Conservation (phyloP, 2,888 invertebrate genomes). For the Tiphia femorata region DNA sequence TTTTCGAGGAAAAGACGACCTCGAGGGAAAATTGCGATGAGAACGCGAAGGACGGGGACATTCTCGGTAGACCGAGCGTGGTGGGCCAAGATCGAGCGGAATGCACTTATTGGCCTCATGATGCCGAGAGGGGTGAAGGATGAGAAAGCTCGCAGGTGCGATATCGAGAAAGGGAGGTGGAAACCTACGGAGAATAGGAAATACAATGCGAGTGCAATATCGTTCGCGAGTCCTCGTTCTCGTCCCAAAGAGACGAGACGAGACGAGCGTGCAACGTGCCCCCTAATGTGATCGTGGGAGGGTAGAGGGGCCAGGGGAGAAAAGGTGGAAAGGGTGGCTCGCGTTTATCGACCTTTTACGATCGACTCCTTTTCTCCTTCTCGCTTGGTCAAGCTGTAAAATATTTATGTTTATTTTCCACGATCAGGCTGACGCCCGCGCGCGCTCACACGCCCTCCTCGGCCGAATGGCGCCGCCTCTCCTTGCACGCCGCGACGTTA, state of each 20-base stretch:
- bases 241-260: constrained; percentile 6
- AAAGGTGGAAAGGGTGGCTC: too few relatives aligned
- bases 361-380: background rate
- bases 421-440: background rate
- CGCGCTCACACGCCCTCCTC: too few relatives aligned
- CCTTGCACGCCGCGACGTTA: too few relatives aligned
- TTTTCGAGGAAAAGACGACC: too few relatives aligned
- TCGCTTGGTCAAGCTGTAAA: background rate
- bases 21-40: too few relatives aligned
- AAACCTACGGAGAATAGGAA: constrained; percentile 27
- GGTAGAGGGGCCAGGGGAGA: too few relatives aligned
- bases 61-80: too few relatives aligned
- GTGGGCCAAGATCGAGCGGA: constrained; percentile 5
- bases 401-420: background rate
- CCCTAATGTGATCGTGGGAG: constrained; percentile 26
- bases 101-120: constrained; percentile 27
- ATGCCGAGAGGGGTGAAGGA: constrained; percentile 13
- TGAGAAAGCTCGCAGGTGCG: constrained; percentile 9
- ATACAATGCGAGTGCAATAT: constrained; percentile 22
- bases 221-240: background rate
- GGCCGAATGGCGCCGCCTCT: too few relatives aligned
- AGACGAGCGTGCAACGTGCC: constrained; percentile 24
- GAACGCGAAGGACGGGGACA: too few relatives aligned
- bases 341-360: background rate
- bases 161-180: constrained; percentile 8